Base-by-base conservation (phyloP, 2,113 vertebrate genomes). In the Dicerorhinus sumatrensis region DNA sequence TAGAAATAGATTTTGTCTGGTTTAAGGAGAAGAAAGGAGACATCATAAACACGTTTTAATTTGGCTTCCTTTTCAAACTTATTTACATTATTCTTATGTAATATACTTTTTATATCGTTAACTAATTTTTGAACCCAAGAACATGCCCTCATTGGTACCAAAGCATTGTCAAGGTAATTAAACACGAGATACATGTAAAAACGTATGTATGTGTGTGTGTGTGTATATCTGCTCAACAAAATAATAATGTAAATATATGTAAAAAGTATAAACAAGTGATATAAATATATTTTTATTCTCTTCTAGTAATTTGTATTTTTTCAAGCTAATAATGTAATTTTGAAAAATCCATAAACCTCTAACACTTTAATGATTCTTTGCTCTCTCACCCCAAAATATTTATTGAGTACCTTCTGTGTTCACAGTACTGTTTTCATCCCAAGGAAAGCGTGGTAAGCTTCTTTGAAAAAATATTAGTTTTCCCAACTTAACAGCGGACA, bases 391-490 rank as follows among this genome's bases (percentile, higher is more conserved):
- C 39, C 4, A 48, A 93, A 96, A 70, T 91, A 56, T 48, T 95
- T 94, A 94, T 39, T n/a, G 42, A 80, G 31, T 73, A 51, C 17
- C 27, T 91, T n/a, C 12, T 97, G 2, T 79, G 14, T 69, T 75
- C 10, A 82, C 31, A 90, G 27, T 79, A 79, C 5, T 90, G 31
- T 67, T 86, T 89, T 63, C 21, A 86, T 88, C 56, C 82, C 51
- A 87, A 83, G 33, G 29, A 70, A 89, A 76, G 13, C 58, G 42
- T 93, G 18, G 5, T 63, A 75, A 60, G 18, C 4, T 67, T 92
- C 31, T 8, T 14, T 85, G 25, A 70, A 92, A 92, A 94, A 96
- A 90, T 93, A 56, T 67, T 75, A 75, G 20, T 75, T 77, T 94
- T 77, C 9, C 8, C 6, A 79, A 31, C 20, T 62, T 76, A 51